Evolutionary conservation across 2,888 invertebrate genomes (phyloP), one percentile per base, ranked within the genome.

Genomic region (Archaeoteleia sp.): DNA sequence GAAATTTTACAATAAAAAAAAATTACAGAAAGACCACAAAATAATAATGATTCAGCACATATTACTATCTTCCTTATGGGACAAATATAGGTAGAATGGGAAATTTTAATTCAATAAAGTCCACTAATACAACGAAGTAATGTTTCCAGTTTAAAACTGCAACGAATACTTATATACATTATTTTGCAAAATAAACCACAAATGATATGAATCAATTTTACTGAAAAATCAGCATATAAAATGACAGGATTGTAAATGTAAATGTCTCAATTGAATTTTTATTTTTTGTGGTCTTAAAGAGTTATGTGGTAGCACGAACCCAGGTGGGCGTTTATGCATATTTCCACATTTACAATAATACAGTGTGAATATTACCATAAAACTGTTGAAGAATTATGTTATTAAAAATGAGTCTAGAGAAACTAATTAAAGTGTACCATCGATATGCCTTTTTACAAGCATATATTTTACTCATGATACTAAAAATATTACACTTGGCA

Each of bases 371-470:
- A 39, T 23, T 20, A 32, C 30, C 14, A 32, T 23, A 30, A 30
- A 14, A 43, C 13, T 20, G 12, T 34, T 23, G 15, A 23, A 25
- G 4, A 40, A 14, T 30, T 23, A 23, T 30, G 23, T 51, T 60
- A 42, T 20, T 43, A 30, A 43, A 48, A 54, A 43, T 32, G 37
- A 55, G 35, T 23, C 37, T 58, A 29, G 29, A 58, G 49, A 43
- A 29, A 35, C 43, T 43, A 35, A 51, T 12, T 15, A 43, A 51
- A 42, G 37, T 37, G 54, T 54, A 49, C 66, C 66, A 54, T 67
- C 10, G 49, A 67, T 60, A 67, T 67, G 67, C 67, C 67, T 67
- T 67, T 61, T 61, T 49, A 61, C 43, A 46, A 32, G n/a, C n/a
- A 46, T n/a, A 55, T 14, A 43, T 55, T 49, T 55, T 32, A 67